Conservation (phyloP, 2,797 vertebrate species). For the Pachyuromys duprasi region DNA sequence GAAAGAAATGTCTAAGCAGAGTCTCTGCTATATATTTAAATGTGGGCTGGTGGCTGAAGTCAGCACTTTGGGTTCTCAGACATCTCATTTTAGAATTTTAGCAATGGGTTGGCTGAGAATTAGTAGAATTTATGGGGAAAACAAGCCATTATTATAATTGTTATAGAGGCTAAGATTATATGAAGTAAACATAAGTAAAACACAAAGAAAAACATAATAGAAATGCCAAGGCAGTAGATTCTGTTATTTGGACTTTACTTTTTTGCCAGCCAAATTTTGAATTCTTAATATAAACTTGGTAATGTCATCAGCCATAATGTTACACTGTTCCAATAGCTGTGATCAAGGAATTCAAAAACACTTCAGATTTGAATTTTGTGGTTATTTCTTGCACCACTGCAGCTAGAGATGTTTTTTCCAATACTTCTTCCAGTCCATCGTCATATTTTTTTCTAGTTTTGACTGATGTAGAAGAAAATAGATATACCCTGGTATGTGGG, state of each 20-base stretch:
- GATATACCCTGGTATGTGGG: neutral
- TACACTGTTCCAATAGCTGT: conserved; percentile 26
- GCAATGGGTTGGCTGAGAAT: conserved; percentile 17
- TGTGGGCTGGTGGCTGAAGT: neutral
- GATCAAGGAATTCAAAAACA: conserved; percentile 16
- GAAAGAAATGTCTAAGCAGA: conserved; percentile 28
- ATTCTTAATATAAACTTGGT: neutral
- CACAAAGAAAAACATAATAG: neutral
- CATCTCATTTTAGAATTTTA: neutral
- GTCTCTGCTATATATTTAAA: conserved; percentile 14
- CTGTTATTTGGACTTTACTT: neutral
- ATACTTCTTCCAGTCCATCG: neutral
- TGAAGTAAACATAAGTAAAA: neutral
- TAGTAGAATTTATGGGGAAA: neutral
- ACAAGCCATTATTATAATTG: conserved; percentile 1
- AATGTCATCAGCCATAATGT: neutral
- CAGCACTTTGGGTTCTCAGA: conserved; percentile 42
- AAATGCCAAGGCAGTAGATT: neutral
- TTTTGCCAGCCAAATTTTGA: conserved; percentile 20
- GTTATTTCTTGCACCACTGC: neutral
- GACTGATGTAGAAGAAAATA: conserved; percentile 29
- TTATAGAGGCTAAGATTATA: conserved; percentile 21
- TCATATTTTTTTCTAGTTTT: conserved; percentile 40
- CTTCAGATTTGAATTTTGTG: neutral
- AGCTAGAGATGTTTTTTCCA: neutral